A percentile compares a stretch with the other conserved stretches of the same genome.
Evolutionary conservation across 2,888 invertebrate species (phyloP).

Genomic region (Aphrophora alni): DNA sequence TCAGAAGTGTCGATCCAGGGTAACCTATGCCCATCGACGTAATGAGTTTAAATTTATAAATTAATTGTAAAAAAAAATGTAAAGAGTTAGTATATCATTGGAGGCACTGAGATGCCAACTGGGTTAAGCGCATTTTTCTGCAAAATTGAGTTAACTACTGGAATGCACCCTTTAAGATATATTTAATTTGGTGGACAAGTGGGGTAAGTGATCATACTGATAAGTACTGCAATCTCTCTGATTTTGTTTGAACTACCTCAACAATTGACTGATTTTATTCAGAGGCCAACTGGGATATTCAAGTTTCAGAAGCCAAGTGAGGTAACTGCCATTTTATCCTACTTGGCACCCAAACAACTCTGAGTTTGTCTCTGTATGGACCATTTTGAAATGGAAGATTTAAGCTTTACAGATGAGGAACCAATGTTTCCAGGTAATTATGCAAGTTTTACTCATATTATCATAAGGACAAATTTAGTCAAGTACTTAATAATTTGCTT

Average conservation of each 20-base stretch:
- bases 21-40: too few species aligned
- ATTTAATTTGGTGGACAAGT: not conserved
- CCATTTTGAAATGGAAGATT: not conserved
- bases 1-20: too few species aligned
- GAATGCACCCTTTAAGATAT: not conserved
- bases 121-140: not conserved
- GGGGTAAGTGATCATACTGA: not conserved
- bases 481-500: not conserved
- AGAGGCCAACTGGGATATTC: not conserved
- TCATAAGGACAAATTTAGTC: not conserved
- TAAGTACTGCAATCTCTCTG: not conserved
- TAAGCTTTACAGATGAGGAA: not conserved
- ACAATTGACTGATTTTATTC: not conserved
- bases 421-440: not conserved
- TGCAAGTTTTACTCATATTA: not conserved
- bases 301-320: not conserved
- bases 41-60: too few species aligned
- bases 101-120: too few species aligned
- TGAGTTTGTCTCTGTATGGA: not conserved
- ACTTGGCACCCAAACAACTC: too few species aligned
- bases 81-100: too few species aligned
- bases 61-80: too few species aligned
- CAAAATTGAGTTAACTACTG: not conserved
- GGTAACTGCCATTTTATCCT: too few species aligned
- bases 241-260: not conserved